These are phyloP conservation scores for Dasypolia templi DNA, from an alignment of 2,888 invertebrate species.

Conservation along the genomic window DNA sequence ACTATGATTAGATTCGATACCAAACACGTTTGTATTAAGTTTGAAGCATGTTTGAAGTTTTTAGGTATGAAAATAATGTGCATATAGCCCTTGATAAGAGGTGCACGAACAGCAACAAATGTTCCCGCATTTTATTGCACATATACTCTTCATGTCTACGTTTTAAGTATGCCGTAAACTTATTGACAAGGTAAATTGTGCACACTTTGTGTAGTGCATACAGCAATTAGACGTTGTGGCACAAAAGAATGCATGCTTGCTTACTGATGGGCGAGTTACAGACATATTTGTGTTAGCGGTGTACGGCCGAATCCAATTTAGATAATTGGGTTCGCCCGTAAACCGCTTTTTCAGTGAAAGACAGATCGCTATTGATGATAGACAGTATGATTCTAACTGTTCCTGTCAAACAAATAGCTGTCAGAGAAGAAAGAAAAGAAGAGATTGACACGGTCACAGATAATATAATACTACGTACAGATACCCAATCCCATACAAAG, in stretches of 20 bases:
- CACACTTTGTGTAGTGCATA: not conserved
- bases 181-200: not conserved
- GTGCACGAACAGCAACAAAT: not conserved
- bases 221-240: not conserved
- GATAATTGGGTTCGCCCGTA: too few species aligned
- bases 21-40: not conserved
- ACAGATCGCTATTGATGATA: too few species aligned
- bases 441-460: too few species aligned
- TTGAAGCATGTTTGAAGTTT: not conserved
- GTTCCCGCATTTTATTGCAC: not conserved
- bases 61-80: not conserved
- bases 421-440: too few species aligned
- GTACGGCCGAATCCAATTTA: too few species aligned
- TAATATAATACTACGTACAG: too few species aligned
- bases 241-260: not conserved
- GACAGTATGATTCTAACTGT: too few species aligned
- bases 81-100: not conserved
- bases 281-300: not conserved
- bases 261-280: not conserved
- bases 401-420: too few species aligned
- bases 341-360: too few species aligned
- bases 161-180: not conserved
- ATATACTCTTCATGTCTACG: not conserved
- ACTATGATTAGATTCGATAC: slow-evolving; percentile 3
- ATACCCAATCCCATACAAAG: too few species aligned